Percentiles rank a stretch among this genome's conserved stretches.
phyloP scores from a whole-genome alignment of 2,113 vertebrate genomes.

The Verasper variegatus region DNA sequence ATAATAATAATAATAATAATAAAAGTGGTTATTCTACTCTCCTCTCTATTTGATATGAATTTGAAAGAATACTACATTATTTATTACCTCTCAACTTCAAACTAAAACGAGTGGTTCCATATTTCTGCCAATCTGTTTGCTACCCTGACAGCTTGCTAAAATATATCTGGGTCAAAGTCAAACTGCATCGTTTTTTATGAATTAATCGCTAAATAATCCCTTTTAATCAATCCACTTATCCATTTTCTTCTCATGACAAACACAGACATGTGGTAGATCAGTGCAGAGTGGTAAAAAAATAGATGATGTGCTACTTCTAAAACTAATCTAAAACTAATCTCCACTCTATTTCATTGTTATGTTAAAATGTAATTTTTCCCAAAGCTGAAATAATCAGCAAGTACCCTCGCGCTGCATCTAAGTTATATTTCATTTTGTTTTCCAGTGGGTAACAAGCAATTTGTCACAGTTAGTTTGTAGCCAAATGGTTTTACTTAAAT shows the following conservation, averaged over 20 bases:
- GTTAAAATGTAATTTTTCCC: constrained; percentile 1
- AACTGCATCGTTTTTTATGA: constrained; percentile 37
- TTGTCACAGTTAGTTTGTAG: constrained; percentile 51
- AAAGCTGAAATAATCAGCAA: constrained; percentile 5
- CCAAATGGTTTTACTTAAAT: constrained; percentile 48
- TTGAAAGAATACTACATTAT: not conserved
- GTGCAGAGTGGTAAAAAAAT: not conserved
- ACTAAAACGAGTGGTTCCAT: constrained; percentile 19
- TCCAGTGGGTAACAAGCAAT: constrained; percentile 20
- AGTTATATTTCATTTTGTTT: constrained; percentile 37
- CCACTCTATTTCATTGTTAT: constrained; percentile 1
- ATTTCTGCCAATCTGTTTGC: constrained; percentile 31
- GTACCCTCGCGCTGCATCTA: not conserved
- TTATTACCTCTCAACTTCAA: constrained; percentile 41
- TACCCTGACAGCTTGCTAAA: constrained; percentile 32
- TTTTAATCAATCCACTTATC: constrained; percentile 53
- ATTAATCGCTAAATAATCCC: constrained; percentile 51
- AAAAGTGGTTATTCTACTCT: not conserved
- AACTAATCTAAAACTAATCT: constrained; percentile 19
- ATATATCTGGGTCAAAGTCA: constrained; percentile 49
- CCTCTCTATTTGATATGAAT: not conserved
- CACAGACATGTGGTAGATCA: constrained; percentile 18
- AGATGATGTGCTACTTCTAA: constrained; percentile 27
- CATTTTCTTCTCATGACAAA: constrained; percentile 34
- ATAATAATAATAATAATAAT: not conserved